Percentiles rank a stretch among this genome's conserved stretches.
These are phyloP conservation scores for Alaudala cheleensis DNA, from an alignment of 2,113 vertebrate genomes.

Conservation along the genomic window DNA sequence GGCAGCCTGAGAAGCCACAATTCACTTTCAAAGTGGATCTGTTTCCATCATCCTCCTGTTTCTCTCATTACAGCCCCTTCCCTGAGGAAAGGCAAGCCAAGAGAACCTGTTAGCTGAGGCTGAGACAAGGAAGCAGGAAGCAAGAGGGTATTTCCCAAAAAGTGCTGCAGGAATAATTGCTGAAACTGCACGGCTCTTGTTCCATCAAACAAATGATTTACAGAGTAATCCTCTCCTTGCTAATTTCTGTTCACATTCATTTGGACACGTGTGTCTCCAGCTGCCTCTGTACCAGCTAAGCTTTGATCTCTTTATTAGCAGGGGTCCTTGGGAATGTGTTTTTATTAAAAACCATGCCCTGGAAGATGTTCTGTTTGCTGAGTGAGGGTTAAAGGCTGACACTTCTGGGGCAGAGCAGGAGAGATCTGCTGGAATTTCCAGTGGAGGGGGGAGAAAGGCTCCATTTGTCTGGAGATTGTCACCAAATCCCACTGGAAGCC, in stretches of 20 bases:
- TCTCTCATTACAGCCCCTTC: background rate
- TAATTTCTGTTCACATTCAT: background rate
- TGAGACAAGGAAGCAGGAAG: background rate
- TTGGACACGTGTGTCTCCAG: background rate
- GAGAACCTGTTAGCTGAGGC: background rate
- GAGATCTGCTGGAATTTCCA: background rate
- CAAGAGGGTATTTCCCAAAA: background rate
- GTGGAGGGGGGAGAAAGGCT: background rate
- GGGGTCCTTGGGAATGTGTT: background rate
- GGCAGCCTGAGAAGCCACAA: background rate
- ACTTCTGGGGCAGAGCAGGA: background rate
- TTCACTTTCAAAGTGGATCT: background rate
- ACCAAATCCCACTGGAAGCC: background rate
- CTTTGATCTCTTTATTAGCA: slow-evolving; percentile 24
- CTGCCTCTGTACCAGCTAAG: background rate
- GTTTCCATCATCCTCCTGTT: background rate
- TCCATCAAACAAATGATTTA: background rate
- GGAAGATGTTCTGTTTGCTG: background rate
- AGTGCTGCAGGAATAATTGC: slow-evolving; percentile 9
- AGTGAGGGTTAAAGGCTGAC: background rate
- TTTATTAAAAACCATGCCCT: slow-evolving; percentile 27
- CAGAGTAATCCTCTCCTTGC: background rate
- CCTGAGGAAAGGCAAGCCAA: background rate
- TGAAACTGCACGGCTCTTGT: background rate
- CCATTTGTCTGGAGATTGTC: background rate